These are phyloP conservation scores for Ciona savignyi DNA, from an alignment of 23 tunicate species.

Conservation along the genomic window DNA sequence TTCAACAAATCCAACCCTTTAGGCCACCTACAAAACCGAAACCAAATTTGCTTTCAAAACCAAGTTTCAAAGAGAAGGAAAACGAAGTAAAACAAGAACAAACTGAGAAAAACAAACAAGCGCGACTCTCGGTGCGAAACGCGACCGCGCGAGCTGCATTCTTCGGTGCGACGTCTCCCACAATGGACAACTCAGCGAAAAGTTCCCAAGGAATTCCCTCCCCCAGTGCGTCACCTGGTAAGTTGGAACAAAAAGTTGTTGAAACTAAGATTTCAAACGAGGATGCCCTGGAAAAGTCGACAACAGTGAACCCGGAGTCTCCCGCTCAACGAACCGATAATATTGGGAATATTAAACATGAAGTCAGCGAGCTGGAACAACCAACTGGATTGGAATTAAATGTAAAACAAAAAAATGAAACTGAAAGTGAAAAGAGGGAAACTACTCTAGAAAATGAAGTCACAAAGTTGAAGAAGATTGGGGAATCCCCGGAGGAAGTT, in stretches of 20 bases:
- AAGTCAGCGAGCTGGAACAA: no score
- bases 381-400: no score
- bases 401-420: no score
- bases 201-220: not conserved
- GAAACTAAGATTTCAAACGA: no score
- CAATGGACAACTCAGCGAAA: not conserved
- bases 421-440: no score
- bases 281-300: no score
- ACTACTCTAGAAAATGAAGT: no score
- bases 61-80: slow-evolving; percentile 6
- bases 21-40: slow-evolving; percentile 35
- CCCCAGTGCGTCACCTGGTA: no score
- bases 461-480: no score
- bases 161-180: slow-evolving; percentile 26
- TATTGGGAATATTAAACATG: no score
- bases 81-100: slow-evolving; percentile 18
- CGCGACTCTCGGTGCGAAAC: not conserved
- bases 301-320: not conserved
- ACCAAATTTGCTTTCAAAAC: slow-evolving; percentile 17
- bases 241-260: no score
- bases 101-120: slow-evolving; percentile 24
- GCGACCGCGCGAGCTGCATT: slow-evolving; percentile 67
- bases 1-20: not conserved
- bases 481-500: no score
- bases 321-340: not conserved